Evolutionary conservation across 2,888 invertebrate species (phyloP).

Genomic region (Stenodera caucasica): DNA sequence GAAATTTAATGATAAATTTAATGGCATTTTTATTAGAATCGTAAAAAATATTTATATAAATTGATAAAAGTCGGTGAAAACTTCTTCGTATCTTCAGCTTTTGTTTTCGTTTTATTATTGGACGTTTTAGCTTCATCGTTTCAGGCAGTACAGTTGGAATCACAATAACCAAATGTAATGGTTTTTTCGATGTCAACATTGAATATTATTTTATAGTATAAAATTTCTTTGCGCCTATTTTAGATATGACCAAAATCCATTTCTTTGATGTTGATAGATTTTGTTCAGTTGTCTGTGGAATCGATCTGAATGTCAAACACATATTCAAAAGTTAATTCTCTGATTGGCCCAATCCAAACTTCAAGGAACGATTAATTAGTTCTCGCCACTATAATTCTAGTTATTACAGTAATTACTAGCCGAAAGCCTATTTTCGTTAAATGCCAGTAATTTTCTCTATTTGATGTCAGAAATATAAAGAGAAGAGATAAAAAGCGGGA

Average conservation of each 20-base stretch:
- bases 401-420: slow-evolving; percentile 8
- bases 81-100: not conserved
- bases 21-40: not conserved
- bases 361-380: slow-evolving; percentile 10
- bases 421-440: not conserved
- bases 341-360: slow-evolving; percentile 8
- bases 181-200: too few relatives aligned
- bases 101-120: not conserved
- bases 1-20: not conserved
- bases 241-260: too few relatives aligned
- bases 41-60: not conserved
- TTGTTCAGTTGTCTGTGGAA: not conserved
- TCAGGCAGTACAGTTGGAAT: too few relatives aligned
- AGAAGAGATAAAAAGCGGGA: not conserved
- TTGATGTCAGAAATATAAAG: not conserved
- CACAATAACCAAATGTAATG: too few relatives aligned
- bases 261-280: too few relatives aligned
- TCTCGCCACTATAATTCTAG: slow-evolving; percentile 6
- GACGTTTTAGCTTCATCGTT: too few relatives aligned
- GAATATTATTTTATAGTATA: too few relatives aligned
- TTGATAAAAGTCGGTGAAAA: not conserved
- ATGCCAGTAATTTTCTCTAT: not conserved
- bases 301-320: not conserved
- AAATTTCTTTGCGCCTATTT: too few relatives aligned
- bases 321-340: not conserved